Conservation (phyloP, 2,888 invertebrate genomes). For the Lycaena phlaeas region DNA sequence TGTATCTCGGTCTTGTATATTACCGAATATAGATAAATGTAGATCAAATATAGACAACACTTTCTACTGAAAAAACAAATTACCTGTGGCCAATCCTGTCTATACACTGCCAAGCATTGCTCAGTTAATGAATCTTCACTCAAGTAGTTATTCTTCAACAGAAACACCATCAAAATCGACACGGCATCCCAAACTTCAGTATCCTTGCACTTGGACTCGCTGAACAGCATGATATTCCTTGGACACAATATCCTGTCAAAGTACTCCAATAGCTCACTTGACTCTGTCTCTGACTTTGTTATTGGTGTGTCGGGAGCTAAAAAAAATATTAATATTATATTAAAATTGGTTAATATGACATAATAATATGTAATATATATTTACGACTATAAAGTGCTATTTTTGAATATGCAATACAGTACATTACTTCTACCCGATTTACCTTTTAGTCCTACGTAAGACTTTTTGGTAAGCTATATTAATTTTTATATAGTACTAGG, state of each 20-base stretch:
- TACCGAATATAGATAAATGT: background rate
- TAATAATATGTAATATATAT: too few relatives aligned
- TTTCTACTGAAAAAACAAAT: too few relatives aligned
- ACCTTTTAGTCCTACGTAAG: too few relatives aligned
- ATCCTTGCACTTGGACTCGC: constrained; percentile 24
- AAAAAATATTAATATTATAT: background rate
- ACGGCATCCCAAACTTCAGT: constrained; percentile 51
- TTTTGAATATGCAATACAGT: too few relatives aligned
- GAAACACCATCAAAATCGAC: constrained; percentile 46
- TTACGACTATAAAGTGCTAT: too few relatives aligned
- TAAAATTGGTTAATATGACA: background rate
- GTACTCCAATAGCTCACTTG: constrained; percentile 27
- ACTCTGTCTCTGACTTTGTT: constrained; percentile 1
- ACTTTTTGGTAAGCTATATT: too few relatives aligned
- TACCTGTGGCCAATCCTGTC: constrained; percentile 78
- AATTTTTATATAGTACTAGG: too few relatives aligned
- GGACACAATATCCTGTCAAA: constrained; percentile 55
- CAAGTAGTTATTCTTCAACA: constrained; percentile 72
- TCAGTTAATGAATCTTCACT: constrained; percentile 75
- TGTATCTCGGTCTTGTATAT: too few relatives aligned
- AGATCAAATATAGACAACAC: too few relatives aligned
- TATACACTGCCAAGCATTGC: constrained; percentile 78
- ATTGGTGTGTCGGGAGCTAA: constrained; percentile 6
- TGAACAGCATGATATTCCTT: constrained; percentile 47
- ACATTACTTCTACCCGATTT: too few relatives aligned